Percentiles rank a stretch among this genome's conserved stretches.
Conservation (phyloP, 2,888 invertebrate genomes). For the Troides aeacus region DNA sequence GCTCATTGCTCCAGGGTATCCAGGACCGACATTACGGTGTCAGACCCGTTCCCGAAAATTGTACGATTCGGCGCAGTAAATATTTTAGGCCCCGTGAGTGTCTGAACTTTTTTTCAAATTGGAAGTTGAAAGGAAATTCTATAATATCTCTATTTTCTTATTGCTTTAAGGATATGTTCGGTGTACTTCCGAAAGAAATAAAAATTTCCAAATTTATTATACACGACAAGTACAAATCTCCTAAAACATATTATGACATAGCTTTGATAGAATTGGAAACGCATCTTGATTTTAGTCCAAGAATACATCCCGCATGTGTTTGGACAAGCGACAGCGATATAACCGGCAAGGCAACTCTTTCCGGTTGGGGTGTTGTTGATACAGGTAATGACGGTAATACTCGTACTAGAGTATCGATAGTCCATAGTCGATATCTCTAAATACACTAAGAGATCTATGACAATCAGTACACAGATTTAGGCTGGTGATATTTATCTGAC, state of each 20-base stretch:
- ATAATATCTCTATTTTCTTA: neutral
- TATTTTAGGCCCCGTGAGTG: constrained; percentile 23
- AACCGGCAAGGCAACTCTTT: constrained; percentile 28
- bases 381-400: constrained; percentile 37
- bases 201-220: constrained; percentile 31
- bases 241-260: constrained; percentile 37
- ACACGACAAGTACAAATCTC: constrained; percentile 35
- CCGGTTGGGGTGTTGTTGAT: constrained; percentile 51
- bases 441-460: too few relatives aligned
- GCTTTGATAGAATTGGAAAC: constrained; percentile 32
- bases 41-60: constrained; percentile 37
- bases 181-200: constrained; percentile 5
- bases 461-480: too few relatives aligned
- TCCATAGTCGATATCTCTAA: too few relatives aligned
- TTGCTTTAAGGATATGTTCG: constrained; percentile 7
- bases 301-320: constrained; percentile 33
- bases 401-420: too few relatives aligned
- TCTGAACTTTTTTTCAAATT: neutral
- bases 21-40: constrained; percentile 31
- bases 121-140: neutral
- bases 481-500: too few relatives aligned
- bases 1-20: constrained; percentile 76
- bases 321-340: constrained; percentile 19
- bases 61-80: constrained; percentile 39
- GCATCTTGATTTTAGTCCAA: constrained; percentile 21